These are phyloP conservation scores for Fabriciana adippe DNA, from an alignment of 2,888 invertebrate genomes.

Conservation along the genomic window DNA sequence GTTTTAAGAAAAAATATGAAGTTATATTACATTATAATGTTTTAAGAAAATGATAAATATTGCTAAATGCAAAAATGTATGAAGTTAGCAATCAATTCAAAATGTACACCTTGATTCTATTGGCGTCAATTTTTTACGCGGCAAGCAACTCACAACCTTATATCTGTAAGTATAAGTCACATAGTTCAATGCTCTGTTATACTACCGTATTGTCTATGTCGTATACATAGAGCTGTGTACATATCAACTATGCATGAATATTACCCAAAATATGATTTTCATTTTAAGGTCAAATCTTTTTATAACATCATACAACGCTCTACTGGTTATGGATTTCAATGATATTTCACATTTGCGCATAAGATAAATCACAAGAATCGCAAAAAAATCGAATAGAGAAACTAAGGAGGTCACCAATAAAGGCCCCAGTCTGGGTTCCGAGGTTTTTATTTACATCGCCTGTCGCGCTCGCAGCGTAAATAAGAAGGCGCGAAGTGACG, in stretches of 20 bases:
- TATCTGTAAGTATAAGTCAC: slow-evolving; percentile 46
- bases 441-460: slow-evolving; percentile 78
- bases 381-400: slow-evolving; percentile 54
- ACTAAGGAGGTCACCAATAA: slow-evolving; percentile 67
- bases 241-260: slow-evolving; percentile 55
- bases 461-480: slow-evolving; percentile 63
- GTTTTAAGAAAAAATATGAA: background rate
- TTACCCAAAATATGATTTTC: slow-evolving; percentile 43
- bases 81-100: slow-evolving; percentile 36
- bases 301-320: slow-evolving; percentile 42
- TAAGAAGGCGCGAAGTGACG: slow-evolving; percentile 64
- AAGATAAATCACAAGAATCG: slow-evolving; percentile 41
- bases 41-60: slow-evolving; percentile 16
- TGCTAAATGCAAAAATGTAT: slow-evolving; percentile 26
- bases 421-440: slow-evolving; percentile 63
- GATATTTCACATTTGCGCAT: slow-evolving; percentile 40
- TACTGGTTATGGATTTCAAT: slow-evolving; percentile 26
- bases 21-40: background rate
- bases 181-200: slow-evolving; percentile 52
- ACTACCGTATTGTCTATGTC: slow-evolving; percentile 56
- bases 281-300: slow-evolving; percentile 50
- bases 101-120: slow-evolving; percentile 36
- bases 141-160: slow-evolving; percentile 57
- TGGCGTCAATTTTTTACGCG: slow-evolving; percentile 30
- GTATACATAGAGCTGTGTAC: slow-evolving; percentile 62